phyloP scores from a whole-genome alignment of 2,888 invertebrate genomes.

The Amitus sp. region DNA sequence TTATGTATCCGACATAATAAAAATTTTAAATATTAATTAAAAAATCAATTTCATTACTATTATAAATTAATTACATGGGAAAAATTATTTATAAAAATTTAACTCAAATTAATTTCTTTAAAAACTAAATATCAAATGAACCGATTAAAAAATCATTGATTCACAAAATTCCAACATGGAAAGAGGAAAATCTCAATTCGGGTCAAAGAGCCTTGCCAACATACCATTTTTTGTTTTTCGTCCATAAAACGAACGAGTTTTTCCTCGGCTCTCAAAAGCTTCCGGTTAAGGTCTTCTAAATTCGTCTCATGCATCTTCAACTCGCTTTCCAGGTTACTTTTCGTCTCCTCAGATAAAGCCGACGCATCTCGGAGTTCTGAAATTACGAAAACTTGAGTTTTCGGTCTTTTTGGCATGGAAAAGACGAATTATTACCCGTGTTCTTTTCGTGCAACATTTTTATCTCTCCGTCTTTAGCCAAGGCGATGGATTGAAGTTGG shows the following conservation, averaged over 20 bases:
- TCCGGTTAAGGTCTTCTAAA: conserved; percentile 68
- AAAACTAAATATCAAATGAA: too few species aligned
- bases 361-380: conserved; percentile 56
- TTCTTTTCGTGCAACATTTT: conserved; percentile 54
- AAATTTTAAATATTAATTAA: too few species aligned
- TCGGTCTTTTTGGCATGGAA: not conserved
- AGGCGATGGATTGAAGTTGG: conserved; percentile 50
- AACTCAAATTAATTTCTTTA: too few species aligned
- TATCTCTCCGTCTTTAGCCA: conserved; percentile 57
- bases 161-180: too few species aligned
- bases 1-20: too few species aligned
- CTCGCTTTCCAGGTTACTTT: conserved; percentile 56
- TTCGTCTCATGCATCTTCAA: conserved; percentile 50
- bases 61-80: too few species aligned
- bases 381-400: conserved; percentile 21
- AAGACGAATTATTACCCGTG: conserved; percentile 44
- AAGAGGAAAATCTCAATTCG: too few species aligned
- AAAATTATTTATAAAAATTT: too few species aligned
- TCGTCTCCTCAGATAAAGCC: conserved; percentile 54
- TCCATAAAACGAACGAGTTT: conserved; percentile 70
- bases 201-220: too few species aligned
- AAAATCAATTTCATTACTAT: conserved; percentile 26
- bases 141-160: too few species aligned
- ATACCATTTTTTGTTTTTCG: conserved; percentile 70
- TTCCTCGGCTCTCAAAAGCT: conserved; percentile 69